These are phyloP conservation scores for Dilophus febrilis DNA, from an alignment of 2,888 invertebrate species.

Conservation along the genomic window DNA sequence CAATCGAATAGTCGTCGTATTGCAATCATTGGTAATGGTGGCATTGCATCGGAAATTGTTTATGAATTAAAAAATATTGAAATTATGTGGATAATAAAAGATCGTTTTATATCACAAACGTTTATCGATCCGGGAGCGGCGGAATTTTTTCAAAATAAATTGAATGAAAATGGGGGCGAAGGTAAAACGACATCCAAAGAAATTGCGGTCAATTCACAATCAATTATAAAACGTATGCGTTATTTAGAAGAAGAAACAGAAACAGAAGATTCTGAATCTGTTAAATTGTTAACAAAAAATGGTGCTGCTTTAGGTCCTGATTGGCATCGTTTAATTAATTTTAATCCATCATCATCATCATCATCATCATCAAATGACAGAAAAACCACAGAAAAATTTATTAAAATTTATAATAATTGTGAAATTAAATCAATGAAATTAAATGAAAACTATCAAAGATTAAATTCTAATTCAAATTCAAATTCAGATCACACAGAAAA, in stretches of 20 bases:
- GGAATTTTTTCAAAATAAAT: constrained; percentile 60
- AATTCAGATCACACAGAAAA: too few relatives aligned
- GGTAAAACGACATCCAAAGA: constrained; percentile 8
- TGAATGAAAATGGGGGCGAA: constrained; percentile 17
- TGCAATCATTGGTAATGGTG: constrained; percentile 89
- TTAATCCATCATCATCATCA: too few relatives aligned
- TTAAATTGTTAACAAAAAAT: constrained; percentile 25
- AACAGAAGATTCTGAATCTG: constrained; percentile 25
- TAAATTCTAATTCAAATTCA: too few relatives aligned
- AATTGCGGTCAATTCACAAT: constrained; percentile 11
- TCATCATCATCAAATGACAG: constrained; percentile 37
- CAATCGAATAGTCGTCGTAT: constrained; percentile 50
- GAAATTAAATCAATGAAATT: constrained; percentile 28
- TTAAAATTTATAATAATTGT: constrained; percentile 37
- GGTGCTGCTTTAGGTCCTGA: constrained; percentile 95
- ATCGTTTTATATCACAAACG: constrained; percentile 79
- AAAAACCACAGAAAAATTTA: constrained; percentile 18
- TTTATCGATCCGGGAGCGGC: constrained; percentile 95
- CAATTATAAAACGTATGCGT: constrained; percentile 43
- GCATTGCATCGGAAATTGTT: constrained; percentile 93
- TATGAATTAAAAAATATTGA: constrained; percentile 72
- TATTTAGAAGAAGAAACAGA: constrained; percentile 40
- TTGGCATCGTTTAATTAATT: constrained; percentile 61
- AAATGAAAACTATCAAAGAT: too few relatives aligned
- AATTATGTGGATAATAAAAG: constrained; percentile 86